These are phyloP conservation scores for Anseranas semipalmata DNA, from an alignment of 2,113 vertebrate species.

Conservation along the genomic window DNA sequence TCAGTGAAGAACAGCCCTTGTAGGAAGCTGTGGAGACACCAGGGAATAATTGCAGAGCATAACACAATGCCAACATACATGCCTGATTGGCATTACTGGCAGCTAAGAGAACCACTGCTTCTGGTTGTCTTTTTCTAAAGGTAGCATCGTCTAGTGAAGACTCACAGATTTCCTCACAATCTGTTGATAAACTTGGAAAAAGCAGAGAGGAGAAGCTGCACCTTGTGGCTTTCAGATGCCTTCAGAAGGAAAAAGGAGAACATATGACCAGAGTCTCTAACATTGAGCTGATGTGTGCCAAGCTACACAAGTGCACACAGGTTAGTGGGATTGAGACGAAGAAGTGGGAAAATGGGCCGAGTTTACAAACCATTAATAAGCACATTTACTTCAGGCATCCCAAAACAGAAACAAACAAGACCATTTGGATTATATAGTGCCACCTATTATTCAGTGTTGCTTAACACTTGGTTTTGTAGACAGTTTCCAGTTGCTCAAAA, in stretches of 20 bases:
- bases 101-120: background rate
- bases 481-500: constrained; percentile 28
- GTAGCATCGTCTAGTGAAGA: background rate
- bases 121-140: background rate
- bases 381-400: background rate
- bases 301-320: background rate
- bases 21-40: background rate
- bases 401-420: background rate
- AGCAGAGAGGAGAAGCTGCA: background rate
- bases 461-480: constrained; percentile 9
- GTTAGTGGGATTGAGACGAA: background rate
- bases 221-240: background rate
- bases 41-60: background rate
- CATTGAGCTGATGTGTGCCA: background rate
- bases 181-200: background rate
- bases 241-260: background rate
- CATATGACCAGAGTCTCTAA: background rate
- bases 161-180: background rate
- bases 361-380: background rate
- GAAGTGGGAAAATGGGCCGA: background rate
- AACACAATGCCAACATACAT: background rate
- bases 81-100: background rate
- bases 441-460: background rate
- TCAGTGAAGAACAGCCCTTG: background rate
- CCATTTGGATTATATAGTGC: background rate